Evolutionary conservation across 2,797 vertebrate species (phyloP), one percentile per base, ranked within the genome.

Genomic region (Bucorvus abyssinicus): DNA sequence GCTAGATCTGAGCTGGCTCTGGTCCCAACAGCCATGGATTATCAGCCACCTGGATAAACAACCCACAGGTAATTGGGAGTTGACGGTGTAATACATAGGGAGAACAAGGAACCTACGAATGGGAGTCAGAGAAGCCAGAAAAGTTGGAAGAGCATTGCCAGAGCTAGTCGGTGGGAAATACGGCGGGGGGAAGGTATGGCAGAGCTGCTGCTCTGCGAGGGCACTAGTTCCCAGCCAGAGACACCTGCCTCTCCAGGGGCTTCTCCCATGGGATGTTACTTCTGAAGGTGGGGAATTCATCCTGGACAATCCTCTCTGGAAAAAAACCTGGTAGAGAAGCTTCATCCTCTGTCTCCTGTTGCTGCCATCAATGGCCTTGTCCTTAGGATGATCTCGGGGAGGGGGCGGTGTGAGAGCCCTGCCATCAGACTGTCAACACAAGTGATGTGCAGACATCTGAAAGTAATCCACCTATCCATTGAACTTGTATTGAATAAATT

Each of bases 31-130:
- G 30, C 34, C 59, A 6, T 12, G 26, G 50, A 40, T 96, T 81
- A 93, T 70, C 90, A 94, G 77, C 40, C 74, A 79, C 77, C 59
- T 93, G 86, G 67, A 77, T 75, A 94, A 95, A 89, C 55, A 67
- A 65, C 80, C 44, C 61, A 76, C 0, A 0, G 45, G 23, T 47
- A 56, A 13, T 5, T 84, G 52, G 21, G 57, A 86, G 38, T 14
- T 87, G 63, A 78, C 69, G 75, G 11, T 63, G 7, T 64, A 78
- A 68, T 26, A 67, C 6, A 4, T 1, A 14, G 11, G 27, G 55
- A 82, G 50, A 90, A 75, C 0, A 2, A 70, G 21, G 14, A 88
- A 36, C 26, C 36, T 45, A 20, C 10, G 24, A 88, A 65, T 0
- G 1, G 20, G 57, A 90, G 55, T 65, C 57, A 55, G 76, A 93